Base-by-base conservation (phyloP, 2,888 invertebrate genomes). In the Idaea dimidiata region DNA sequence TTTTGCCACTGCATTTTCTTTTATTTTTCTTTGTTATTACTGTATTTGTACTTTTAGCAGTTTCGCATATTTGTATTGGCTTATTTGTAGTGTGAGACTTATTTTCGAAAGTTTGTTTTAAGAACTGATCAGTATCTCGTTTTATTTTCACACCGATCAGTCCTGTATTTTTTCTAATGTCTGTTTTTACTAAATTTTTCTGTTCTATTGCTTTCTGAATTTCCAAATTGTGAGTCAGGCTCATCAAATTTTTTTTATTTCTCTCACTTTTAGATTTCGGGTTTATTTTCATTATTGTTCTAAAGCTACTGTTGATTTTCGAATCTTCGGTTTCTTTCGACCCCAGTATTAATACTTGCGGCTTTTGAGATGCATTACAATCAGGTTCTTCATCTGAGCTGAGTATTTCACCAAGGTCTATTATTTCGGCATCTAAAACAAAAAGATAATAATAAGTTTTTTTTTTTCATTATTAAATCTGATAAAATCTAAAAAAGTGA, bases 381-480 rank as follows among this genome's bases (percentile, higher is more conserved):
- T 43, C 43, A 8, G 5, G 16, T 16, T 56, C 56, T 18, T 56
- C 56, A 1, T 56, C 56, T 16, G 17, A 18, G 18, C 18, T 18
- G 14, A 56, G 18, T 56, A 17, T 56, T 2, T 56, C 17, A 5
- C 56, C 56, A 18, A 63, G 43, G 67, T 76, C 69, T 33, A 60
- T 43, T 8, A 62, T 54, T 55, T 68, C 65, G 24, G 18, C 10
- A 56, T 17, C 60, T 61, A 56, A 57, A 57, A 58, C 17, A 17
- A 54, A 43, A 7, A 43, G 14, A 43, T 7, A 43, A 43, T 43
- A 3, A 10, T 32, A 32, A 32, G 24, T 24, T 24, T 24, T 3
- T 24, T 24, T n/a, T n/a, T n/a, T n/a, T n/a, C n/a, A n/a, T n/a
- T n/a, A n/a, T n/a, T n/a, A n/a, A n/a, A n/a, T n/a, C n/a, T n/a